These are phyloP conservation scores for Seriola dumerili DNA, from an alignment of 2,113 vertebrate genomes.

Conservation along the genomic window DNA sequence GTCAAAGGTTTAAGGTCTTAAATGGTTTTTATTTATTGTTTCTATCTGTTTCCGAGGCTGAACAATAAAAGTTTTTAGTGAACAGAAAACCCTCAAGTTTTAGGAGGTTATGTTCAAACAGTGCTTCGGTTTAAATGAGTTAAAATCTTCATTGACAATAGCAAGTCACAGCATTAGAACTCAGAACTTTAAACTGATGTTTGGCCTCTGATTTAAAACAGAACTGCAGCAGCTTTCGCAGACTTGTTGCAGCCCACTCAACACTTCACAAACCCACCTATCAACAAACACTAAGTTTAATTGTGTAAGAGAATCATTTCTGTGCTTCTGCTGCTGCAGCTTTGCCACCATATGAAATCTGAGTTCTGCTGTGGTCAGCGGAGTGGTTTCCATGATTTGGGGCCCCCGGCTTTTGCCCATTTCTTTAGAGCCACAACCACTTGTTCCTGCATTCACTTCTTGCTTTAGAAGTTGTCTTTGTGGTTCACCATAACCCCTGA, in stretches of 20 bases:
- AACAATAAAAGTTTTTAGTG: no score
- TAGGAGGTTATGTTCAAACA: no score
- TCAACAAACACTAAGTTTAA: neutral
- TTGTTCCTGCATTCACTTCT: slow-evolving; percentile 8
- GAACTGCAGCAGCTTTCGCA: no score
- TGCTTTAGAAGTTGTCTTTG: slow-evolving; percentile 36
- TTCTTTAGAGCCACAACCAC: slow-evolving; percentile 3
- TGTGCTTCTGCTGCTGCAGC: neutral
- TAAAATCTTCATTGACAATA: no score
- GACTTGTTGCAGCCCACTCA: no score
- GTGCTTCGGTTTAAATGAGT: no score
- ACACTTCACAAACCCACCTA: no score
- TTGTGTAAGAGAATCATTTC: neutral
- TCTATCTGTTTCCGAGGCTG: no score
- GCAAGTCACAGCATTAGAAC: no score
- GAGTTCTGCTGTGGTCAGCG: slow-evolving; percentile 15
- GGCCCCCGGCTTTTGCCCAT: neutral
- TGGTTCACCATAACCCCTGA: slow-evolving; percentile 44
- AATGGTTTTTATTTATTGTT: no score
- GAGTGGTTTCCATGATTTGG: slow-evolving; percentile 19
- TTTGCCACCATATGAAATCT: neutral
- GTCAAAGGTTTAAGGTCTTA: no score
- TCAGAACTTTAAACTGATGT: neutral
- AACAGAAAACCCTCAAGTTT: no score
- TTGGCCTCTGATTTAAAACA: neutral